These are phyloP conservation scores for Morpho helenor DNA, from an alignment of 2,888 invertebrate species.

Conservation along the genomic window DNA sequence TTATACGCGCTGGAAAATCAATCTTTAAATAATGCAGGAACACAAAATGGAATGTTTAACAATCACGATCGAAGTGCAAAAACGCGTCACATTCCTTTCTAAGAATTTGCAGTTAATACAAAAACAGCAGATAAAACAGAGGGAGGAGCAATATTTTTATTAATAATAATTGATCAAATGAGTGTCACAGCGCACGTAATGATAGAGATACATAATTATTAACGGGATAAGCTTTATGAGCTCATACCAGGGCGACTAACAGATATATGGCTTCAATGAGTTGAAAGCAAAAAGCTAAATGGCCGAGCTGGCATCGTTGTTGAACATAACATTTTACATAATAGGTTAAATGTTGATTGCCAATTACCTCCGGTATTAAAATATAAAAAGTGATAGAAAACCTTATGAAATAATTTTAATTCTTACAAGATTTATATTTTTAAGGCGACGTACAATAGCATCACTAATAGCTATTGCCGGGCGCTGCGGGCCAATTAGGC, in stretches of 20 bases:
- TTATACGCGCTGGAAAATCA: slow-evolving; percentile 11
- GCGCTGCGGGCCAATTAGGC: slow-evolving; percentile 49
- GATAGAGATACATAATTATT: slow-evolving; percentile 25
- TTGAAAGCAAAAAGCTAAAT: slow-evolving; percentile 22
- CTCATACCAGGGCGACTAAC: slow-evolving; percentile 40
- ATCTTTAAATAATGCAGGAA: slow-evolving; percentile 15
- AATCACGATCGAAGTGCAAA: slow-evolving; percentile 11
- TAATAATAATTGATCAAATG: slow-evolving; percentile 21
- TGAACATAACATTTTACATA: slow-evolving; percentile 2
- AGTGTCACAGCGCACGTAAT: slow-evolving; percentile 40
- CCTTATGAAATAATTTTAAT: not conserved
- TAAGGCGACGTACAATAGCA: not conserved
- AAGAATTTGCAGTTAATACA: slow-evolving; percentile 17
- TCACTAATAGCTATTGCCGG: not conserved
- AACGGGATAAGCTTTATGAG: slow-evolving; percentile 59
- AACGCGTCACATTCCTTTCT: slow-evolving; percentile 11
- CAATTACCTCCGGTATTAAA: not conserved
- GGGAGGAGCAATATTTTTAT: slow-evolving; percentile 6
- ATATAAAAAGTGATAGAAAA: not conserved
- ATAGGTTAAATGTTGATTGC: not conserved
- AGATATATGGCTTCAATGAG: slow-evolving; percentile 23
- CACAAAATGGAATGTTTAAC: slow-evolving; percentile 18
- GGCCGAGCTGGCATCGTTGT: slow-evolving; percentile 10
- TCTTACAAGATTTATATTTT: not conserved
- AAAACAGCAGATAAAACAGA: slow-evolving; percentile 11